These are phyloP conservation scores for Acleris holmiana DNA, from an alignment of 2,888 invertebrate genomes.

Conservation along the genomic window DNA sequence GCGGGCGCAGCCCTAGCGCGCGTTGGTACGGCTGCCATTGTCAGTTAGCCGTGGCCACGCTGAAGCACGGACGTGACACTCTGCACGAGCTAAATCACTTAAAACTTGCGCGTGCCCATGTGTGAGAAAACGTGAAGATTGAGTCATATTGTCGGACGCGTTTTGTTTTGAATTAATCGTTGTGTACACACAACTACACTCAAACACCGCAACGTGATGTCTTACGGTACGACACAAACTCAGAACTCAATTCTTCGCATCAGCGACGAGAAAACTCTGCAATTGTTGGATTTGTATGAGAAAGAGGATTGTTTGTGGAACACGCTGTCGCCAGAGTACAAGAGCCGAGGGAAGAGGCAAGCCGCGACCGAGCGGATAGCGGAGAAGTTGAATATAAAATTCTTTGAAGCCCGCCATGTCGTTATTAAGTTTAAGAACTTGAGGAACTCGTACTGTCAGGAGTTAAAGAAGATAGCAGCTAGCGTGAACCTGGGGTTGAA, in stretches of 20 bases:
- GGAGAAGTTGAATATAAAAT: conserved; percentile 49
- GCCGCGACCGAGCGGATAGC: conserved; percentile 56
- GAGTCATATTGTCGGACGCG: too few relatives aligned
- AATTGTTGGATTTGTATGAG: conserved; percentile 55
- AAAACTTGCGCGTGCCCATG: too few relatives aligned
- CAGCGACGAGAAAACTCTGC: conserved; percentile 47
- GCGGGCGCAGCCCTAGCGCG: not conserved
- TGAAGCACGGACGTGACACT: conserved; percentile 19
- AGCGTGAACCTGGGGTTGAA: conserved; percentile 38
- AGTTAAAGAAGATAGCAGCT: conserved; percentile 59
- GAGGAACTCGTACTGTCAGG: conserved; percentile 64
- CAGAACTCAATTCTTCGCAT: conserved; percentile 49
- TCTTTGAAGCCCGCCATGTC: conserved; percentile 59
- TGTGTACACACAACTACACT: too few relatives aligned
- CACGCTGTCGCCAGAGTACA: conserved; percentile 49
- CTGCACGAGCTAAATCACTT: not conserved
- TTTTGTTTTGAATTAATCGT: too few relatives aligned
- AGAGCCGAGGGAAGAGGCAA: conserved; percentile 45
- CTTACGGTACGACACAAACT: conserved; percentile 31
- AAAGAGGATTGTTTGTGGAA: conserved; percentile 61
- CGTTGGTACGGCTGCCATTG: conserved; percentile 7
- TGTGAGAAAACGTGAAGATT: too few relatives aligned
- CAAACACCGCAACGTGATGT: not conserved
- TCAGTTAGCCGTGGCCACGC: conserved; percentile 37
- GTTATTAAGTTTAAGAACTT: conserved; percentile 65